Evolutionary conservation across 2,797 vertebrate species (phyloP).

Genomic region (Silurus aristotelis): DNA sequence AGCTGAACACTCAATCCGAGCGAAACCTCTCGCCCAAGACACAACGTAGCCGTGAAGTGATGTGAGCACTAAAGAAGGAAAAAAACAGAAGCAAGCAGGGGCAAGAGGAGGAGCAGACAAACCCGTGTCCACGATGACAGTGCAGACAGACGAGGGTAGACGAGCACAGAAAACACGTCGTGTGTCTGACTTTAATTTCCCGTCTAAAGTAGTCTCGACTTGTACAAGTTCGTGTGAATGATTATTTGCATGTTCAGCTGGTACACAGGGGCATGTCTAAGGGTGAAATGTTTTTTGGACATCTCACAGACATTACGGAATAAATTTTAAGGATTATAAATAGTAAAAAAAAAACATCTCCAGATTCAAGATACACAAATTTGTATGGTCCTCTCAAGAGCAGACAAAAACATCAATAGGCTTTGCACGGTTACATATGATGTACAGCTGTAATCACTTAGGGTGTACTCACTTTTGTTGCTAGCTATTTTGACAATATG

Average conservation of each 20-base stretch:
- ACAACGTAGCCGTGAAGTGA: conserved; percentile 61
- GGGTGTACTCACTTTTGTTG: too few species aligned
- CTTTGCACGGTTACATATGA: too few species aligned
- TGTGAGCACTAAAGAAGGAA: not conserved
- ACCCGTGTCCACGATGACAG: not conserved
- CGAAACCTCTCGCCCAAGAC: conserved; percentile 29
- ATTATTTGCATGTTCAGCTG: not conserved
- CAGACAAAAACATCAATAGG: too few species aligned
- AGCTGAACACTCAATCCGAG: conserved; percentile 65
- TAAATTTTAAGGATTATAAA: too few species aligned
- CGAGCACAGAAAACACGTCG: not conserved
- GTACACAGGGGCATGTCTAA: not conserved
- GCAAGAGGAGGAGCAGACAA: not conserved
- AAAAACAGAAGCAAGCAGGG: not conserved
- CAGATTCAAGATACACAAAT: too few species aligned
- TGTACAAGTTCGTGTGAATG: not conserved
- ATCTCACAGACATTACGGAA: too few species aligned
- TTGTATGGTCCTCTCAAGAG: too few species aligned
- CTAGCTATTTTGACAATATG: too few species aligned
- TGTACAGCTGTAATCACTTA: too few species aligned
- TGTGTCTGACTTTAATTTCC: not conserved
- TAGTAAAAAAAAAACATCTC: too few species aligned
- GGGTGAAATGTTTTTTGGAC: not conserved
- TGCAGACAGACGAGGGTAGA: not conserved
- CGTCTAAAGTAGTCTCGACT: not conserved